phyloP scores from a whole-genome alignment of 2,113 vertebrate species.

The Uria aalge region DNA sequence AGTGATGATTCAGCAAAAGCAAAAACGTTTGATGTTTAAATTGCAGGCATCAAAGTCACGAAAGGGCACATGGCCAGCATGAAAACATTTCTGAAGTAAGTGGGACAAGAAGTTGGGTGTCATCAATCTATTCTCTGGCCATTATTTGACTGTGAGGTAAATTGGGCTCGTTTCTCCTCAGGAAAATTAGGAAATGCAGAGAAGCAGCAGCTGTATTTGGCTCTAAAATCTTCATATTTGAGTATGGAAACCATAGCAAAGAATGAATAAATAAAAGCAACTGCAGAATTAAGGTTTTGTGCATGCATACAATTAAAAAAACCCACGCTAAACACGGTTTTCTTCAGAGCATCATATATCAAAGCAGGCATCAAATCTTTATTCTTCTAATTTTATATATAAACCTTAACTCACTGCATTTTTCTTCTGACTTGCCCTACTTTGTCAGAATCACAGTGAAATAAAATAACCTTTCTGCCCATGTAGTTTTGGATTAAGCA shows the following conservation, averaged over 20 bases:
- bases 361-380: background rate
- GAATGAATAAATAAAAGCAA: background rate
- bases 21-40: slow-evolving; percentile 38
- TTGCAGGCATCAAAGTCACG: background rate
- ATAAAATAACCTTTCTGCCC: background rate
- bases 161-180: background rate
- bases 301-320: background rate
- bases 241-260: background rate
- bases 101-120: background rate
- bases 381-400: background rate
- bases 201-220: background rate
- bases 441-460: background rate
- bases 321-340: background rate
- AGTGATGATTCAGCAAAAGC: background rate
- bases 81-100: background rate
- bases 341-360: background rate
- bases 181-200: background rate
- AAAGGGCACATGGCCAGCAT: background rate
- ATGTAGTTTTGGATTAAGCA: background rate
- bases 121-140: background rate
- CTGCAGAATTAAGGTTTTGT: background rate
- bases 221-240: background rate
- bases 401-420: background rate
- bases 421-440: background rate
- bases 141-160: background rate